Base-by-base conservation (phyloP, 1,140 invertebrate genomes). In the Diuraphis noxia region DNA sequence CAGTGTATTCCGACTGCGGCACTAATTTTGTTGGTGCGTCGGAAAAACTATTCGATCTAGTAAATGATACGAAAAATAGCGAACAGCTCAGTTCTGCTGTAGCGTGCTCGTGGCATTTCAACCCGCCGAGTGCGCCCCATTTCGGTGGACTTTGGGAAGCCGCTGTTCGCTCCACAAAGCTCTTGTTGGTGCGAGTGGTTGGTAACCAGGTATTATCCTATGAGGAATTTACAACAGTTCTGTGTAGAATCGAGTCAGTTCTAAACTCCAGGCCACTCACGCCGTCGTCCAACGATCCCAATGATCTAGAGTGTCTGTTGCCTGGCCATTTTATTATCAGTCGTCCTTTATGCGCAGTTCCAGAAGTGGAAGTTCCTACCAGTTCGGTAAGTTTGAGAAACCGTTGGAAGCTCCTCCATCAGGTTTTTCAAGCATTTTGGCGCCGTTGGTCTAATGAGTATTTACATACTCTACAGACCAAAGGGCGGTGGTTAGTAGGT, bases 381-480 rank as follows among this genome's bases (percentile, higher is more conserved):
- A 23, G 23, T 7, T 36, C 34, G 21, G 5, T 3, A n/a, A 63
- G 21, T 41, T 7, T 41, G 3, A 36, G 9, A 23, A 63, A 77
- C 19, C 88, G 63, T 23, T 91, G 88, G 88, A 95, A 92, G 92
- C 92, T 13, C 94, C 94, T 92, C 85, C 46, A 72, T 13, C 10
- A 88, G 19, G 82, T 92, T 17, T 92, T 91, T 30, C 93, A 94
- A 91, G 85, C 92, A 6, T 93, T 93, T 90, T 94, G 93, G 94
- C 92, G 93, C 90, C 79, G 93, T 21, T 94, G 93, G 93, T 89
- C 86, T 36, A 10, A 77, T 25, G 93, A 94, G 92, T 94, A 94
- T 93, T 89, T 94, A 63, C 38, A 92, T 43, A 92, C 84, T 7
- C 92, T 94, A 21, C 93, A 94, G 92, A 84, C 56, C 25, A 77